Evolutionary conservation across 2,113 vertebrate species (phyloP).

Genomic region (Carassius carassius): DNA sequence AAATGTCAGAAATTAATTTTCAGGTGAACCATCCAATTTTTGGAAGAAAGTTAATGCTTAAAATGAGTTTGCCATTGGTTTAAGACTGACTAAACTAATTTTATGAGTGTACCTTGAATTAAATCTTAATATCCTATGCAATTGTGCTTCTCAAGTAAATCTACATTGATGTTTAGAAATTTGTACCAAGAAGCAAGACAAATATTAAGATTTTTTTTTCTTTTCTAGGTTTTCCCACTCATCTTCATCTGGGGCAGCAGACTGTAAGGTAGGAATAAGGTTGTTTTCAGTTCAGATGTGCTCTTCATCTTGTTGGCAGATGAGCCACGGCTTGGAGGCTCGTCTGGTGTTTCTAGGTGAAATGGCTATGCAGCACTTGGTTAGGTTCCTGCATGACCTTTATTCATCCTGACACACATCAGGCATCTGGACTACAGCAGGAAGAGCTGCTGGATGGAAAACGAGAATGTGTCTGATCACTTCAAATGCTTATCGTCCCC

Average conservation of each 20-base stretch:
- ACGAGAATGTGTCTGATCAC: constrained; percentile 24
- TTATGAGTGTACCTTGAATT: neutral
- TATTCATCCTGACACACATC: constrained; percentile 50
- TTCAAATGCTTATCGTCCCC: constrained; percentile 34
- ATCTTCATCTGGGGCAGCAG: constrained; percentile 12
- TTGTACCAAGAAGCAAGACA: neutral
- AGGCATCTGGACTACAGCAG: neutral
- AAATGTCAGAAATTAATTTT: neutral
- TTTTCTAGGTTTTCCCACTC: neutral
- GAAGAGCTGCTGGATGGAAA: constrained; percentile 9
- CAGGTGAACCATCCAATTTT: neutral
- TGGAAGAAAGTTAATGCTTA: neutral
- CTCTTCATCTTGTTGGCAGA: constrained; percentile 39
- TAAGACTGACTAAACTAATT: neutral
- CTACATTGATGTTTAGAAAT: neutral
- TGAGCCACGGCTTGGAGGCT: constrained; percentile 19
- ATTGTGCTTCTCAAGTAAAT: neutral
- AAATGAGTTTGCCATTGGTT: neutral
- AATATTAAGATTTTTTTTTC: neutral
- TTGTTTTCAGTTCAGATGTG: constrained; percentile 52
- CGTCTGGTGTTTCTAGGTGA: constrained; percentile 29
- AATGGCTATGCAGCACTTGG: constrained; percentile 36
- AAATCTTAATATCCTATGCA: too few relatives aligned
- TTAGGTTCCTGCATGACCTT: constrained; percentile 43
- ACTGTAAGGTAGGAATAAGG: constrained; percentile 45